These are phyloP conservation scores for Aphidius gifuensis DNA, from an alignment of 1,140 invertebrate species.

Conservation along the genomic window DNA sequence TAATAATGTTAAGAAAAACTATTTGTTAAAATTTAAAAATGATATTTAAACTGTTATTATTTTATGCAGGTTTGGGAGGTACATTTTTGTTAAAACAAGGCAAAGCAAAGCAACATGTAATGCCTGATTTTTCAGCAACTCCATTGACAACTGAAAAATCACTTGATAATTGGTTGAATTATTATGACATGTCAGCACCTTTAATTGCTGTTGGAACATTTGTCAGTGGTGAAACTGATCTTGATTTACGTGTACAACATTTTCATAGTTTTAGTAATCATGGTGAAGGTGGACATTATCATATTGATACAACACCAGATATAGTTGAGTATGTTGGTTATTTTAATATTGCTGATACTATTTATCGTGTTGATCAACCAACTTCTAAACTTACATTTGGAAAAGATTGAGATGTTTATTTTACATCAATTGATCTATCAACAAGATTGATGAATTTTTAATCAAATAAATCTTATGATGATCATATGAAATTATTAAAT, in stretches of 20 bases:
- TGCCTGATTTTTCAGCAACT: conserved; percentile 83
- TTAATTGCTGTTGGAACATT: conserved; percentile 84
- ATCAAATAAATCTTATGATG: too few relatives aligned
- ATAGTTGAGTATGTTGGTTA: conserved; percentile 83
- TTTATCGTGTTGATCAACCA: conserved; percentile 82
- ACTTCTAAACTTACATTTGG: conserved; percentile 55
- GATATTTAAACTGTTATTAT: conserved; percentile 1
- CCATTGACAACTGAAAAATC: conserved; percentile 71
- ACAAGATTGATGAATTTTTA: too few relatives aligned
- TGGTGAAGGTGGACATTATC: conserved; percentile 92
- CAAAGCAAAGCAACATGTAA: conserved; percentile 85
- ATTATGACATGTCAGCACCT: conserved; percentile 84
- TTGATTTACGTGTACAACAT: conserved; percentile 89
- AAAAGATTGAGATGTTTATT: conserved; percentile 53
- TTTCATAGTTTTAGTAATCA: conserved; percentile 89
- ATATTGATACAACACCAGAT: conserved; percentile 86
- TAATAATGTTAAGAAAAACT: conserved; percentile 10
- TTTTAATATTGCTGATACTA: conserved; percentile 71
- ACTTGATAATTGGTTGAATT: conserved; percentile 87
- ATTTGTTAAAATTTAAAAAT: conserved; percentile 2
- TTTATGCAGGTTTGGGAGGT: conserved; percentile 73
- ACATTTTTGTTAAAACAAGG: conserved; percentile 80
- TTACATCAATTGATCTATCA: too few relatives aligned
- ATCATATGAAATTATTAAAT: too few relatives aligned
- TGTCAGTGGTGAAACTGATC: conserved; percentile 78